Evolutionary conservation across 1,140 invertebrate species (phyloP), one percentile per base, ranked within the genome.

Genomic region (Scaptomyza pallida): DNA sequence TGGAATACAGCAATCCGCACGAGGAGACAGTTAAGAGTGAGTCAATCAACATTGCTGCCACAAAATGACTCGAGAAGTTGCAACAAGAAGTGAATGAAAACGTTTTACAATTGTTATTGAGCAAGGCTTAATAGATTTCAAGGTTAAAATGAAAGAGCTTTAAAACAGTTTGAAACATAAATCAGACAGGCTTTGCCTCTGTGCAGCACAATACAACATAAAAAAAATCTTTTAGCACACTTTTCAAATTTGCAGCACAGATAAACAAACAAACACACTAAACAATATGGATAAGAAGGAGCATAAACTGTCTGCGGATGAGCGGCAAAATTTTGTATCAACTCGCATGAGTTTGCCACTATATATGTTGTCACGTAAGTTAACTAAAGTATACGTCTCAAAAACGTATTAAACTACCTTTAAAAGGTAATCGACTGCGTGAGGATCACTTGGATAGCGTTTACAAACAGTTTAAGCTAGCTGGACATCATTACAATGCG

Each of bases 341-440:
- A 82, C 78, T 16, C 78, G 75, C 3, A 75, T 88, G 82, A 82
- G 78, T 44, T 41, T 88, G 16, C 82, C 82, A 5, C 78, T 88
- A 0, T 88, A 78, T 40, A 88, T 88, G 82, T 13, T 76, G 0
- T 75, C 82, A 8, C 83, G 82, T 88, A 67, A 67, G 78, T 3
- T 13, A 0, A 0, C 8, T 5, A n/a, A n/a, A n/a, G n/a, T n/a
- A n/a, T n/a, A n/a, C n/a, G n/a, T n/a, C n/a, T n/a, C n/a, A n/a
- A n/a, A n/a, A n/a, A n/a, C n/a, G n/a, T n/a, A n/a, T n/a, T 2
- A 54, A 12, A 37, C 2, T 9, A 23, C 1, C 5, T 41, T 13
- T 26, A n/a, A 2, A 26, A 86, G 81, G 81, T 8, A 86, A 86
- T 64, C 82, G 82, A 9, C 33, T 88, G 2, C 72, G 60, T 1